Evolutionary conservation across 2,797 vertebrate genomes (phyloP), one percentile per base, ranked within the genome.

Genomic region (Melanogrammus aeglefinus): DNA sequence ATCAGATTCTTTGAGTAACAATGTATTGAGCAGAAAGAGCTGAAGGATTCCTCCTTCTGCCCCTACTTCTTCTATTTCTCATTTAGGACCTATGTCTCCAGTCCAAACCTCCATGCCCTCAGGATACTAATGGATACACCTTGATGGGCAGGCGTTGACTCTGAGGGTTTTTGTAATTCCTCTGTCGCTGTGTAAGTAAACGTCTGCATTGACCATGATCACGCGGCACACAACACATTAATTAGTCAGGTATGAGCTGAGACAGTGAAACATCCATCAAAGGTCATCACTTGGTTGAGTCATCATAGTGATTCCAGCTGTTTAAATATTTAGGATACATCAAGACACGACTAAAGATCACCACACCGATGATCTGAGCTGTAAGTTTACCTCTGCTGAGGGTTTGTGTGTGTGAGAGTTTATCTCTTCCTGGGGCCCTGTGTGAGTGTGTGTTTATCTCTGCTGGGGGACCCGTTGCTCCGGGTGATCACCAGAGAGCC

Each of bases 401-500:
- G 6, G 51, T 44, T 2, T 44, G 41, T 14, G 41, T 14, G 41
- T 44, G 39, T 13, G 39, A 12, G 12, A 8, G 47, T 78, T 31
- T 0, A 31, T 31, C 31, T 31, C 31, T 31, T 31, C 31, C 3
- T 1, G 31, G 31, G 31, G 31, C 31, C 31, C 31, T 2, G 27
- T 73, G 39, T 73, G 33, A 33, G 47, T 57, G 36, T 74, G 36
- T 86, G 31, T 31, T 91, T 92, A 97, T 96, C 96, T 0, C 95
- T 86, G 76, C 47, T 79, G 24, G 39, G 75, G 35, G 87, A 81
- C 0, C 91, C 91, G 1, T 76, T 89, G 76, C 88, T 86, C 77
- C 93, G 91, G 0, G 87, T 71, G 33, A 97, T 91, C 73, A 92
- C 85, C n/a, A 97, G 83, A 38, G 95, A 96, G 74, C 95, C 95